phyloP scores from a whole-genome alignment of 2,888 invertebrate species.

The Malacosoma neustria region DNA sequence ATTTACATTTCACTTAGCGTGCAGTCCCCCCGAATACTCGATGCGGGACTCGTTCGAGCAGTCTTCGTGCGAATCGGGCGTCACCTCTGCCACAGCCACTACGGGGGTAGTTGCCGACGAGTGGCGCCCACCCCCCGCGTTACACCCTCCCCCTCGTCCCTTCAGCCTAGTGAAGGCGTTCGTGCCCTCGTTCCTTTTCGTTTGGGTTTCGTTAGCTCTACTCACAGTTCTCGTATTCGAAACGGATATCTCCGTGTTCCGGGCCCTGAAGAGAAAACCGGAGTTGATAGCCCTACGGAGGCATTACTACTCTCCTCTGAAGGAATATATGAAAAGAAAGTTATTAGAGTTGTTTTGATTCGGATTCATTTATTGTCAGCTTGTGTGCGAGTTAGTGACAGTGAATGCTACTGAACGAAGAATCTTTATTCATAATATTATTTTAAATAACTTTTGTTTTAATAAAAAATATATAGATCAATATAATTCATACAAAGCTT shows the following conservation, averaged over 20 bases:
- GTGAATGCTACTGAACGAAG: no score
- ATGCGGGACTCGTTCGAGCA: slow-evolving; percentile 82
- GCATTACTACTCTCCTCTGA: slow-evolving; percentile 89
- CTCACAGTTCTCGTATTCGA: slow-evolving; percentile 84
- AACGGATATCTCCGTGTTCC: slow-evolving; percentile 83
- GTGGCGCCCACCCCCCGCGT: slow-evolving; percentile 35
- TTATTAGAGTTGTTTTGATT: slow-evolving; percentile 78
- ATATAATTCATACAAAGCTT: no score
- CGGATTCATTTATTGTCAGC: slow-evolving; percentile 4
- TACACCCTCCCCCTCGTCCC: slow-evolving; percentile 33
- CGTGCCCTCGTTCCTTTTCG: slow-evolving; percentile 85
- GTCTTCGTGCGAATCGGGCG: slow-evolving; percentile 86
- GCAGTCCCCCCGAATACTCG: slow-evolving; percentile 72
- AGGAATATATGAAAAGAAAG: slow-evolving; percentile 82
- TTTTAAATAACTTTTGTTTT: no score
- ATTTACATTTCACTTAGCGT: no score
- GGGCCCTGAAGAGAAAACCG: slow-evolving; percentile 81
- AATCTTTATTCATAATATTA: no score
- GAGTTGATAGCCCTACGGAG: slow-evolving; percentile 84
- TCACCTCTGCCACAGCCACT: slow-evolving; percentile 57
- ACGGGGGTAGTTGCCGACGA: slow-evolving; percentile 65
- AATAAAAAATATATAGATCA: no score
- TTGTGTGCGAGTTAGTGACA: neutral
- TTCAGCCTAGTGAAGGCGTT: slow-evolving; percentile 82
- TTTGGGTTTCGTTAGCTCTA: slow-evolving; percentile 79